Conservation (phyloP, 1,140 invertebrate genomes). For the Drosophila ficusphila region DNA sequence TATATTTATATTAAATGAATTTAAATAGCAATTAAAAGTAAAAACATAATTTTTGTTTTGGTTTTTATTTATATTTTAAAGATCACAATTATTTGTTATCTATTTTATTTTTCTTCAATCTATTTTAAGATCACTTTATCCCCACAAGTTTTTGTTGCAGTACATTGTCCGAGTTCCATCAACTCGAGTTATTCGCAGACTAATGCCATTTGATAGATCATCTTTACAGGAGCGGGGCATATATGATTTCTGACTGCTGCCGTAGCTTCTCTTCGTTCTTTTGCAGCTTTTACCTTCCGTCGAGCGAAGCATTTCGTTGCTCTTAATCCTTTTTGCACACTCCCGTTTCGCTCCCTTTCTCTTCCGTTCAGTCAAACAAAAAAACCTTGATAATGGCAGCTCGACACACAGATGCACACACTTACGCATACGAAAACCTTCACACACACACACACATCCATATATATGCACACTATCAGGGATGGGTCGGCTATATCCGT, state of each 20-base stretch:
- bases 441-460: slow-evolving; percentile 11
- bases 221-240: slow-evolving; percentile 19
- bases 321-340: slow-evolving; percentile 74
- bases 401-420: slow-evolving; percentile 24
- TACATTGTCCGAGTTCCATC: slow-evolving; percentile 6
- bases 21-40: too few relatives aligned
- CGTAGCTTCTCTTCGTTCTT: slow-evolving; percentile 25
- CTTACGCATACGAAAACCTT: slow-evolving; percentile 2
- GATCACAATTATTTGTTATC: too few relatives aligned
- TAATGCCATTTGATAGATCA: slow-evolving; percentile 50
- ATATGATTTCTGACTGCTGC: slow-evolving; percentile 39
- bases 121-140: neutral
- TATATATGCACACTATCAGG: neutral
- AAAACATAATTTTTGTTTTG: neutral
- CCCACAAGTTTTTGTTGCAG: neutral
- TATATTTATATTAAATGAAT: too few relatives aligned
- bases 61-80: neutral
- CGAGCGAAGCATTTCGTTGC: slow-evolving; percentile 61
- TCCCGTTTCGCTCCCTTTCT: slow-evolving; percentile 11
- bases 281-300: slow-evolving; percentile 57
- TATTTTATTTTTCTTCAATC: neutral
- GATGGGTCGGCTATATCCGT: slow-evolving; percentile 58
- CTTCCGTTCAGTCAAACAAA: slow-evolving; percentile 56
- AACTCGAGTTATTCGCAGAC: slow-evolving; percentile 15
- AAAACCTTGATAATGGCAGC: slow-evolving; percentile 76